Conservation (phyloP, 2,113 vertebrate genomes). For the Microtus ochrogaster region DNA sequence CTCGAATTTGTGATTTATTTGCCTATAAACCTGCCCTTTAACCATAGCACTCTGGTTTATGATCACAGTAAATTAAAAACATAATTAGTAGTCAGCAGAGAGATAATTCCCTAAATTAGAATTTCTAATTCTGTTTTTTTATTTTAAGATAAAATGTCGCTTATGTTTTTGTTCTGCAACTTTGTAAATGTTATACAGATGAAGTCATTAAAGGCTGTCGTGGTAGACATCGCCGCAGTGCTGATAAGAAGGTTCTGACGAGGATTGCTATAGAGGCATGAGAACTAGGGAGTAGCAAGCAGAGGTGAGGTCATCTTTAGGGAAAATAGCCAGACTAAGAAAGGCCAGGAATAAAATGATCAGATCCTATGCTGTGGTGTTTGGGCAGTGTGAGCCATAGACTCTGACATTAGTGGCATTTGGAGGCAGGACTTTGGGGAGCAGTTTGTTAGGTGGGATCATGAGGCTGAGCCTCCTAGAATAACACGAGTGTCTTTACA, state of each 20-base stretch:
- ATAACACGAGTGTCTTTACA: background rate
- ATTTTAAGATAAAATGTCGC: constrained; percentile 17
- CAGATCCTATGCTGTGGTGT: background rate
- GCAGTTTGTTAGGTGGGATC: background rate
- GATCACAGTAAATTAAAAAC: constrained; percentile 22
- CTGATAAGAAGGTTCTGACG: background rate
- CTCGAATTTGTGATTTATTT: constrained; percentile 60
- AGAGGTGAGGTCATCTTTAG: background rate
- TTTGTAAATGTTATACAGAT: background rate
- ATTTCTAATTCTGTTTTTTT: constrained; percentile 23
- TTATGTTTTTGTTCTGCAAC: constrained; percentile 8
- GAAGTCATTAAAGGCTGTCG: background rate
- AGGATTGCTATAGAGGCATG: background rate
- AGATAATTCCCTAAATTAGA: constrained; percentile 45
- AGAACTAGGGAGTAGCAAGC: background rate
- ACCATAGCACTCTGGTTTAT: constrained; percentile 21
- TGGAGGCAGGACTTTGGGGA: background rate
- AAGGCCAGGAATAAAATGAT: background rate
- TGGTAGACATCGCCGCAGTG: background rate
- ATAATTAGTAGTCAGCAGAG: background rate
- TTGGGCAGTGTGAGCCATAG: background rate
- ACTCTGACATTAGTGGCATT: background rate
- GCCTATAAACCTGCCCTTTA: constrained; percentile 51
- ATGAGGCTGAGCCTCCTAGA: background rate
- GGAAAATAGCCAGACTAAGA: background rate